Percentiles rank a stretch among this genome's conserved stretches.
phyloP scores from a whole-genome alignment of 2,888 invertebrate species.

The Koerneria pararmatus region DNA sequence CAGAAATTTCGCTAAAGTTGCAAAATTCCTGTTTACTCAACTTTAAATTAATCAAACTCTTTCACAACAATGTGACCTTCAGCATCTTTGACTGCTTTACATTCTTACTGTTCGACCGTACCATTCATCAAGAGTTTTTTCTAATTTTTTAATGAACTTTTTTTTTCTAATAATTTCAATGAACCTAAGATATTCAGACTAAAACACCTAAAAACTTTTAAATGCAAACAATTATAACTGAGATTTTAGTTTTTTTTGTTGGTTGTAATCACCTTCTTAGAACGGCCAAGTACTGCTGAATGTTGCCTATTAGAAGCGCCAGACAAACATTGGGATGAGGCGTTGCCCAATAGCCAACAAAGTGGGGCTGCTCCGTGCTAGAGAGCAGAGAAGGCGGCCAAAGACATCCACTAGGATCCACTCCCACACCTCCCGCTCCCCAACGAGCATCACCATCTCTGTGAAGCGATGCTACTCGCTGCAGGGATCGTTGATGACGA shows the following conservation, averaged over 20 bases:
- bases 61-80: too few relatives aligned
- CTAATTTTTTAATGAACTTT: too few relatives aligned
- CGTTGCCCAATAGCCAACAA: slow-evolving; percentile 28
- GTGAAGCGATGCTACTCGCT: slow-evolving; percentile 28
- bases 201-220: too few relatives aligned
- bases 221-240: too few relatives aligned
- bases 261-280: slow-evolving; percentile 26
- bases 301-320: slow-evolving; percentile 26
- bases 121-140: too few relatives aligned
- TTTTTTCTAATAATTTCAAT: too few relatives aligned
- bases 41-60: too few relatives aligned
- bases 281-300: slow-evolving; percentile 31
- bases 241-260: not conserved
- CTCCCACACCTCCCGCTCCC: slow-evolving; percentile 27
- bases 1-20: too few relatives aligned
- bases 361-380: not conserved
- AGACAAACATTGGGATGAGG: slow-evolving; percentile 38
- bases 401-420: not conserved
- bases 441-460: slow-evolving; percentile 31
- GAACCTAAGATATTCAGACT: too few relatives aligned
- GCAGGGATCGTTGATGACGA: slow-evolving; percentile 28
- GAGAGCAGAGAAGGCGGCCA: not conserved
- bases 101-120: too few relatives aligned
- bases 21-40: too few relatives aligned
- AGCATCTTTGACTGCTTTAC: too few relatives aligned